Conservation (phyloP, 2,797 vertebrate genomes). For the Hirundo rustica region DNA sequence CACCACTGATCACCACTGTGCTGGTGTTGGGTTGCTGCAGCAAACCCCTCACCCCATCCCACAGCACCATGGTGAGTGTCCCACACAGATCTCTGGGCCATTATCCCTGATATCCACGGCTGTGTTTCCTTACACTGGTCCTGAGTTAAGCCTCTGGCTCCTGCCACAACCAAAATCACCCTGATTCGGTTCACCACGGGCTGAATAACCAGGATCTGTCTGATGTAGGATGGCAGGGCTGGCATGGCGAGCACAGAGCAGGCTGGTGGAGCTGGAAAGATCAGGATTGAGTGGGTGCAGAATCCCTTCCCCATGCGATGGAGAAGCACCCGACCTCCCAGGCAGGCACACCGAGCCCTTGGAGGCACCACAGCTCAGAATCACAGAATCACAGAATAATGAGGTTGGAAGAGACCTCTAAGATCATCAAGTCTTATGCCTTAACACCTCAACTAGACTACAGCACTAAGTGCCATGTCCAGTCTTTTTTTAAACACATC, state of each 20-base stretch:
- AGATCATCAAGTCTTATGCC: too few relatives aligned
- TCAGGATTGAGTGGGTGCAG: rapidly evolving
- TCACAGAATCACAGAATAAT: too few relatives aligned
- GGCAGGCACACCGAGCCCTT: background rate
- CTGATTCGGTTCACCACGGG: background rate
- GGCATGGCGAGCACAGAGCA: rapidly evolving
- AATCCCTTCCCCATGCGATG: rapidly evolving
- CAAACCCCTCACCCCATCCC: background rate
- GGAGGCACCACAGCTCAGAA: rapidly evolving
- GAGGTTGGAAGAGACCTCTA: too few relatives aligned
- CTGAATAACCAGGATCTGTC: background rate
- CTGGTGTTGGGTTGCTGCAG: rapidly evolving
- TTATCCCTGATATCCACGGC: background rate
- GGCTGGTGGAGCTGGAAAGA: background rate
- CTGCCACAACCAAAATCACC: background rate
- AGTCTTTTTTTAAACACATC: too few relatives aligned
- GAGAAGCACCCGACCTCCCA: rapidly evolving
- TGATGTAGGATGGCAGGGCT: background rate
- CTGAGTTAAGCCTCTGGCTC: background rate
- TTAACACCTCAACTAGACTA: too few relatives aligned
- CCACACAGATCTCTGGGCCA: background rate
- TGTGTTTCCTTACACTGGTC: background rate
- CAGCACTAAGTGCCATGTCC: too few relatives aligned
- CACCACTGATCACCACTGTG: background rate
- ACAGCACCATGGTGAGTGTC: rapidly evolving